Conservation (phyloP, 1,140 invertebrate species). For the Drosophila cardini region DNA sequence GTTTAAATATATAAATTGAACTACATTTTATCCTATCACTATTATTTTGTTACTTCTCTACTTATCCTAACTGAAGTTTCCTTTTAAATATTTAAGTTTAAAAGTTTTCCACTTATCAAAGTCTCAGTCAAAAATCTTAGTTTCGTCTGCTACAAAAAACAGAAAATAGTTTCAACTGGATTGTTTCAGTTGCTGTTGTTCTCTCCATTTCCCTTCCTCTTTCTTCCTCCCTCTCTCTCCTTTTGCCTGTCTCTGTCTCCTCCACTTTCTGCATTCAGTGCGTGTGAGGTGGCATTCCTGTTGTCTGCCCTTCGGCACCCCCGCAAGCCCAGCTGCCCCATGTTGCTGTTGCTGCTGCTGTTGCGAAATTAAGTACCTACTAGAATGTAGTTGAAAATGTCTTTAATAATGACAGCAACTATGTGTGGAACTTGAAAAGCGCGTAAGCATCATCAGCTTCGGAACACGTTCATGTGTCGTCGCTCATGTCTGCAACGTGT, state of each 20-base stretch:
- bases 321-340: neutral
- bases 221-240: neutral
- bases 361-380: constrained; percentile 80
- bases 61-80: too few species aligned
- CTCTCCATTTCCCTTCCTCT: neutral
- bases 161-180: neutral
- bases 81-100: too few species aligned
- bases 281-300: constrained; percentile 54
- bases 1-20: too few species aligned
- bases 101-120: neutral
- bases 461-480: constrained; percentile 65
- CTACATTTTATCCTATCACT: too few species aligned
- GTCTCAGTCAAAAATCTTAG: too few species aligned
- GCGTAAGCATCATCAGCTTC: constrained; percentile 78
- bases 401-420: constrained; percentile 84
- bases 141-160: neutral
- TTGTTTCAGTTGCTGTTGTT: constrained; percentile 9
- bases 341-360: constrained; percentile 17
- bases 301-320: constrained; percentile 4
- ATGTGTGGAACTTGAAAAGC: constrained; percentile 84
- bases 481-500: constrained; percentile 38
- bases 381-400: constrained; percentile 84
- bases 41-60: too few species aligned
- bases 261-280: constrained; percentile 12
- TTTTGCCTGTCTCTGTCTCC: neutral